Conservation (phyloP, 2,113 vertebrate species). For the Pedetes capensis region DNA sequence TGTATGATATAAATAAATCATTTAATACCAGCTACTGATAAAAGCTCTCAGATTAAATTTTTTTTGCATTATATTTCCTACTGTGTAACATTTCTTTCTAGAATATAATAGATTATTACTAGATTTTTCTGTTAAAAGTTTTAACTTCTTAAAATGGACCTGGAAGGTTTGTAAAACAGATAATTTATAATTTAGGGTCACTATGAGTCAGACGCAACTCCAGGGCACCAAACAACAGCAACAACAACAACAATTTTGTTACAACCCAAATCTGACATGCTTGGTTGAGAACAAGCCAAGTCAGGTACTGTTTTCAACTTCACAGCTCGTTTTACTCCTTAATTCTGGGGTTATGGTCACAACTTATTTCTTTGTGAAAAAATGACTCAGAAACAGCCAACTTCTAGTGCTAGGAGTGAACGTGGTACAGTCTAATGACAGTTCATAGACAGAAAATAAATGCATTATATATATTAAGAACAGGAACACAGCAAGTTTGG, state of each 20-base stretch:
- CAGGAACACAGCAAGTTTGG: not conserved
- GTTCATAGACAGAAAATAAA: not conserved
- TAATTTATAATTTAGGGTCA: too few relatives aligned
- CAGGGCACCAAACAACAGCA: too few relatives aligned
- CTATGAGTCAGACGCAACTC: too few relatives aligned
- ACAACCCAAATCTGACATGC: not conserved
- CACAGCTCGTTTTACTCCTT: not conserved
- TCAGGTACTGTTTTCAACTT: not conserved
- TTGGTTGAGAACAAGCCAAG: not conserved
- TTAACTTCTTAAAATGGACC: conserved; percentile 31
- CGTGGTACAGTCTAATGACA: not conserved
- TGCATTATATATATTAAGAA: not conserved
- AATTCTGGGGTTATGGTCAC: not conserved
- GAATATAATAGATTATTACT: not conserved
- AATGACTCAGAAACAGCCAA: not conserved
- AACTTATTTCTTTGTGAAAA: not conserved
- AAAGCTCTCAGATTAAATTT: not conserved
- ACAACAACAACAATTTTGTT: too few relatives aligned
- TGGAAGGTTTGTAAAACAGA: not conserved
- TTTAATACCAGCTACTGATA: not conserved
- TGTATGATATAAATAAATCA: not conserved
- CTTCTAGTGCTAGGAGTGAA: not conserved
- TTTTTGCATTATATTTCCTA: conserved; percentile 10
- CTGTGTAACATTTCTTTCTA: not conserved
- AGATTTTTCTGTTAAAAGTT: conserved; percentile 29